Evolutionary conservation across 2,113 vertebrate genomes (phyloP).

Genomic region (Brachyhypopomus gauderio): DNA sequence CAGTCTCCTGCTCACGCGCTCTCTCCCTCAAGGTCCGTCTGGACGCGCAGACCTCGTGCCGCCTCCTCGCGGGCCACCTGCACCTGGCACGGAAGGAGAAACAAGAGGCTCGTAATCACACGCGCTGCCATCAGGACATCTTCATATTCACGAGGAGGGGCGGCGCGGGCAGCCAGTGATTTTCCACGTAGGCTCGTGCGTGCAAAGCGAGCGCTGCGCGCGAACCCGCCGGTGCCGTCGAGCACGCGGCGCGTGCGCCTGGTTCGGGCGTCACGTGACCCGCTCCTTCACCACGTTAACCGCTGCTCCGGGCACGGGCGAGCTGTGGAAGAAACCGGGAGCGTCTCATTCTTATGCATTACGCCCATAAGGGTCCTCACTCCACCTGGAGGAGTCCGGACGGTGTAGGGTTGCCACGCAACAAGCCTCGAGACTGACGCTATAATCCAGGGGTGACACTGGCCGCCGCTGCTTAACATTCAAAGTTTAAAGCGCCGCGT

Average conservation of each 20-base stretch:
- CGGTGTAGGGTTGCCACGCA: constrained; percentile 52
- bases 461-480: constrained; percentile 40
- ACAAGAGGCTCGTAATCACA: background rate
- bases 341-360: background rate
- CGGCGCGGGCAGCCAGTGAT: constrained; percentile 16
- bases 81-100: background rate
- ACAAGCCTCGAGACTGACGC: constrained; percentile 34
- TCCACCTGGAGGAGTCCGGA: constrained; percentile 12
- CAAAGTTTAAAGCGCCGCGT: constrained; percentile 17
- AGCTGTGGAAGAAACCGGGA: background rate
- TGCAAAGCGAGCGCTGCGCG: background rate
- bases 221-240: background rate
- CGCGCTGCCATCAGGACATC: background rate
- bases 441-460: constrained; percentile 14
- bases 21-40: background rate
- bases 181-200: constrained; percentile 26
- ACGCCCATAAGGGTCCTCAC: constrained; percentile 9
- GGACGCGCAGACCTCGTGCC: background rate
- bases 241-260: background rate
- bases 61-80: constrained; percentile 2
- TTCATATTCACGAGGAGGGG: constrained; percentile 25
- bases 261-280: background rate
- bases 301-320: background rate
- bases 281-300: background rate
- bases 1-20: background rate